Evolutionary conservation across 2,888 invertebrate genomes (phyloP).

Genomic region (Ypsolopha sequella): DNA sequence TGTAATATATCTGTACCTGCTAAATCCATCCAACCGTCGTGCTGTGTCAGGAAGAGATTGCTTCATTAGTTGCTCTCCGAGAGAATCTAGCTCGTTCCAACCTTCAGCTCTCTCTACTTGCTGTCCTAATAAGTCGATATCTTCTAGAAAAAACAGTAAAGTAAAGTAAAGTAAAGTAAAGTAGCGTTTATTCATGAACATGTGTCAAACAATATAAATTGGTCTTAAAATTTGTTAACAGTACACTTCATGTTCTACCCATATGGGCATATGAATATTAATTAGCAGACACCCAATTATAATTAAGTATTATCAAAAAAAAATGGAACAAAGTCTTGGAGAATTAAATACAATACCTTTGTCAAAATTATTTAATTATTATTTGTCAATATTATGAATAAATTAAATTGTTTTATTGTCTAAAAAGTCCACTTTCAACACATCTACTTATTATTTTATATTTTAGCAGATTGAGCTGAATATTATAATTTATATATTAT

Average conservation of each 20-base stretch:
- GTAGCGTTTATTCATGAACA: too few species aligned
- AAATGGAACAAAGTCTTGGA: too few species aligned
- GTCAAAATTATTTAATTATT: too few species aligned
- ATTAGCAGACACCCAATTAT: not conserved
- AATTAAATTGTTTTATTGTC: too few species aligned
- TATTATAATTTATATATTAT: too few species aligned
- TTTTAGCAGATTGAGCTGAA: not conserved
- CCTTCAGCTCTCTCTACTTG: constrained; percentile 54
- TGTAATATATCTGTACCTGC: constrained; percentile 25
- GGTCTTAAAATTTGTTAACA: too few species aligned
- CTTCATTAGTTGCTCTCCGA: constrained; percentile 85
- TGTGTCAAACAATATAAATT: too few species aligned
- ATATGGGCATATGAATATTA: constrained; percentile 1
- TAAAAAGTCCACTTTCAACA: not conserved
- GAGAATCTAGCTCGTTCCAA: constrained; percentile 81
- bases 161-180: too few species aligned
- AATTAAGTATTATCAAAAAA: too few species aligned
- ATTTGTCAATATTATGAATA: too few species aligned
- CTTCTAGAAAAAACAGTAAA: constrained; percentile 27
- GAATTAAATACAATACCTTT: too few species aligned
- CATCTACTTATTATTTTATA: not conserved
- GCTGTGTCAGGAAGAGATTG: constrained; percentile 72
- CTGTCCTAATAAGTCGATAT: constrained; percentile 37
- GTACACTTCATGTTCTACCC: too few species aligned
- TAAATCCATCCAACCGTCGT: constrained; percentile 44